Conservation (phyloP, 2,797 vertebrate species). For the Leptodactylus fallax region DNA sequence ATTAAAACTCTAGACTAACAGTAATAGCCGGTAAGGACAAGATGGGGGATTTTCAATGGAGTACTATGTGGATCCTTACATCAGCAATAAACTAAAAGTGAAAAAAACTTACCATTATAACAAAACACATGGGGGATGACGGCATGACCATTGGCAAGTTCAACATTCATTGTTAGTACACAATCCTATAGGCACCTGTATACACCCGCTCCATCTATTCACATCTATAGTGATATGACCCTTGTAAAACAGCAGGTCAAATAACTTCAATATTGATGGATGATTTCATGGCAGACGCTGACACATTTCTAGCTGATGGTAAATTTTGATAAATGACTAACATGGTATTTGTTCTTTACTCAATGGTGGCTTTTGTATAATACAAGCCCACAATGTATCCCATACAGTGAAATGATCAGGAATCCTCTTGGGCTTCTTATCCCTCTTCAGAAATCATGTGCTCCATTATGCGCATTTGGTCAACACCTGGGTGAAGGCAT, state of each 20-base stretch:
- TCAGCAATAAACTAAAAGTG: too few relatives aligned
- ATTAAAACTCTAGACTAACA: too few relatives aligned
- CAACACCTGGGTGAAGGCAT: too few relatives aligned
- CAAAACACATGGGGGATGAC: not conserved
- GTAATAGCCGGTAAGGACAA: too few relatives aligned
- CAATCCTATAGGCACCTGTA: not conserved
- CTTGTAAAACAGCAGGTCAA: not conserved
- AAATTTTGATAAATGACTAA: slow-evolving; percentile 19
- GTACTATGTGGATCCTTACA: too few relatives aligned
- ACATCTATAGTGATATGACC: not conserved
- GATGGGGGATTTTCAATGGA: too few relatives aligned
- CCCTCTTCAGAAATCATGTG: too few relatives aligned
- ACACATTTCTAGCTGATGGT: not conserved
- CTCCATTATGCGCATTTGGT: too few relatives aligned
- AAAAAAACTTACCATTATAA: too few relatives aligned
- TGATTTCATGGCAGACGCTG: not conserved
- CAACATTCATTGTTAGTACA: not conserved
- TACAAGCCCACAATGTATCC: not conserved
- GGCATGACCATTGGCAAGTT: not conserved
- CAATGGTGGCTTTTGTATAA: not conserved
- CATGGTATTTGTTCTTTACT: slow-evolving; percentile 1
- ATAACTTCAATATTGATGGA: slow-evolving; percentile 7
- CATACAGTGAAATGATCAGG: not conserved
- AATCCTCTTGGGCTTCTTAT: not conserved
- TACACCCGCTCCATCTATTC: not conserved